These are phyloP conservation scores for Notothenia rossii DNA, from an alignment of 2,113 vertebrate species.

Conservation along the genomic window DNA sequence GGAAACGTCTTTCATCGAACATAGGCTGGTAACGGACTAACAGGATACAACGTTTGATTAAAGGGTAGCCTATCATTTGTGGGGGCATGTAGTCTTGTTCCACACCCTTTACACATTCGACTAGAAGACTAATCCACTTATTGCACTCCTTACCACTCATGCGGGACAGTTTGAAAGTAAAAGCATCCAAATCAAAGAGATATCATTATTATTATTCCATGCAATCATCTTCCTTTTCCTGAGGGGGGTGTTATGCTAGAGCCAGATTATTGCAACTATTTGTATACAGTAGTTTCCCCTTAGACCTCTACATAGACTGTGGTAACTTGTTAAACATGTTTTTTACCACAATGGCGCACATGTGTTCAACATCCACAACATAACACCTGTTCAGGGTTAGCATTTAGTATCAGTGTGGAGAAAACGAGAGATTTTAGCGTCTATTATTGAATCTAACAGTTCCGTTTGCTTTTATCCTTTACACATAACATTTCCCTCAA, in stretches of 20 bases:
- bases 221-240: not conserved
- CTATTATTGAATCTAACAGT: not conserved
- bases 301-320: not conserved
- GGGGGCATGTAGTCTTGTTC: constrained; percentile 23
- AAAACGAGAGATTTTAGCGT: not conserved
- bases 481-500: not conserved
- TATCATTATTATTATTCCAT: not conserved
- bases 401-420: too few relatives aligned
- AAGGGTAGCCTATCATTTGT: constrained; percentile 9
- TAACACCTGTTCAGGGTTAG: not conserved
- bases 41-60: constrained; percentile 11
- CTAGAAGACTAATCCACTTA: not conserved
- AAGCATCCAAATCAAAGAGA: not conserved
- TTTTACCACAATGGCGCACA: not conserved
- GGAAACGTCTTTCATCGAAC: constrained; percentile 3
- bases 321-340: not conserved
- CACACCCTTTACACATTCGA: constrained; percentile 10
- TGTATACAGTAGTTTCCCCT: not conserved
- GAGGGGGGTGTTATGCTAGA: not conserved
- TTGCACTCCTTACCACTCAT: not conserved
- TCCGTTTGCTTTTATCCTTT: too few relatives aligned
- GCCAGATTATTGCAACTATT: not conserved
- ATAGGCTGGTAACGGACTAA: not conserved
- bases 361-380: not conserved
- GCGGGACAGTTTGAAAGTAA: not conserved